Evolutionary conservation across 92 coral and sea anemone species (phyloP).

Genomic region (Meandrina meandrites): DNA sequence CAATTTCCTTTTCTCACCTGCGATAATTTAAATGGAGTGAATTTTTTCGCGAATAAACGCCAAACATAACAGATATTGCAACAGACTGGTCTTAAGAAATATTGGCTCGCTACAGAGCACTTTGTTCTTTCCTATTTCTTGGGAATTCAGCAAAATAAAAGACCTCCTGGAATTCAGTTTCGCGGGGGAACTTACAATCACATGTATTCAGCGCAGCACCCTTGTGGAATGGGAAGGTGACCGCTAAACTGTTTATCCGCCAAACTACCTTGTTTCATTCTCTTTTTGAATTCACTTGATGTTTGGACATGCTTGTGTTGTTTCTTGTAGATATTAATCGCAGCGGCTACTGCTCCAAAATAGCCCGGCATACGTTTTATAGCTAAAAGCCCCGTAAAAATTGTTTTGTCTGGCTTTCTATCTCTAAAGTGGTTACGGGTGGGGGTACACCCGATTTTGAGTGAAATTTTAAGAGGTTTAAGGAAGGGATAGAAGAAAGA

Average conservation of each 20-base stretch:
- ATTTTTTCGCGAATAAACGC: neutral
- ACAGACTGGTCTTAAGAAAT: neutral
- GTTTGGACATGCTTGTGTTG: no score
- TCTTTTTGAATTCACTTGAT: no score
- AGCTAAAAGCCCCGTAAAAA: neutral
- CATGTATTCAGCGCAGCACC: neutral
- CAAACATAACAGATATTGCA: conserved; percentile 9
- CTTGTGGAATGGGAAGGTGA: neutral
- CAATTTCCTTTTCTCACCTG: neutral
- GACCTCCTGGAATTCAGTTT: conserved; percentile 36
- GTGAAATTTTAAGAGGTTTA: no score
- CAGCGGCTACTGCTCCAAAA: neutral
- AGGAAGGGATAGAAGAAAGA: no score
- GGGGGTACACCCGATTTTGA: no score
- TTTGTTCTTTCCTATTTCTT: neutral
- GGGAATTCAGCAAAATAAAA: neutral
- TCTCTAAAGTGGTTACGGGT: no score
- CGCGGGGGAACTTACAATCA: neutral
- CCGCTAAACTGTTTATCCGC: neutral
- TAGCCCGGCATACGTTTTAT: neutral
- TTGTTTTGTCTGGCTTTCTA: neutral
- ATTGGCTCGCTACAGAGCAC: conserved; percentile 19
- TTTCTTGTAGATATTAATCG: neutral
- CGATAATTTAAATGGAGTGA: neutral
- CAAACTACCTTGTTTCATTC: neutral